phyloP scores from a whole-genome alignment of 2,888 invertebrate species.

The Drepanosiphum platanoidis region DNA sequence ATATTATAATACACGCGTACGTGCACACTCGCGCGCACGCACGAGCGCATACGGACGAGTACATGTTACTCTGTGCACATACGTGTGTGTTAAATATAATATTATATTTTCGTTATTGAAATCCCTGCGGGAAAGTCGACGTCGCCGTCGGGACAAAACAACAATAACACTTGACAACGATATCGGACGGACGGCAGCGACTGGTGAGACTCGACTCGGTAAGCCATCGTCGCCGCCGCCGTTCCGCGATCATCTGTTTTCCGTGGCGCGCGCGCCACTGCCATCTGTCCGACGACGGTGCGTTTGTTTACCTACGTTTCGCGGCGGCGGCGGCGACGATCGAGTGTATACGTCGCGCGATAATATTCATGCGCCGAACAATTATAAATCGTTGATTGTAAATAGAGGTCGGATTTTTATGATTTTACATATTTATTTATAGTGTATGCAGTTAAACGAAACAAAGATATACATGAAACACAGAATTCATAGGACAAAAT shows the following conservation, averaged over 20 bases:
- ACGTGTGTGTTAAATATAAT: not conserved
- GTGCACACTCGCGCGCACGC: not conserved
- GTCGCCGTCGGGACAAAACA: conserved; percentile 38
- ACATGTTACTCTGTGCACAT: not conserved
- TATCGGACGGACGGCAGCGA: conserved; percentile 41
- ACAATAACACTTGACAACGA: conserved; percentile 38
- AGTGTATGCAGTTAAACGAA: no score
- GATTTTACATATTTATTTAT: no score
- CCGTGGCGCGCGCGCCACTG: not conserved
- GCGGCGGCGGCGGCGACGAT: no score
- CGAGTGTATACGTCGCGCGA: no score
- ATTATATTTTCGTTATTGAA: not conserved
- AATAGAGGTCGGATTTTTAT: no score
- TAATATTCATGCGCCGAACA: no score
- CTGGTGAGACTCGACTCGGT: not conserved
- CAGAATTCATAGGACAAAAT: no score
- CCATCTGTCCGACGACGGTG: conserved; percentile 18
- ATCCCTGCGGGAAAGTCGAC: conserved; percentile 16
- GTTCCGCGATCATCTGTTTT: conserved; percentile 44
- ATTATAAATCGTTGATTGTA: no score
- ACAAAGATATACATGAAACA: no score
- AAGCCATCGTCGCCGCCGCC: not conserved
- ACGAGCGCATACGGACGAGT: not conserved
- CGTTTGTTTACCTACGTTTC: not conserved
- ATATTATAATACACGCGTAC: not conserved